Base-by-base conservation (phyloP, 30 jellyfish, hydroid and myxozoan species). In the Hydra vulgaris region DNA sequence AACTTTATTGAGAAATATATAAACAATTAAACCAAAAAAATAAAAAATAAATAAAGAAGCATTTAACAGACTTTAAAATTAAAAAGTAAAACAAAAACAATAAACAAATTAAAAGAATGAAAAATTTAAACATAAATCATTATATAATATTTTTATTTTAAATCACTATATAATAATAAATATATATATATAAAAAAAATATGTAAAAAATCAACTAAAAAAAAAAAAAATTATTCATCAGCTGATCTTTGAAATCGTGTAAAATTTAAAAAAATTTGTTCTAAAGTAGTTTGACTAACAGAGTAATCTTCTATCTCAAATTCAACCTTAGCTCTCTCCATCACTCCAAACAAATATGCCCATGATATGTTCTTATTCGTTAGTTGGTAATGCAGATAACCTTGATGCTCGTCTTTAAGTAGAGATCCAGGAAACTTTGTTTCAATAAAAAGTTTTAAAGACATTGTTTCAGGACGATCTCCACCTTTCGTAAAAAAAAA, bases 201-300 rank as follows among this genome's bases (percentile, higher is more conserved):
- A n/a, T n/a, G n/a, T n/a, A n/a, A n/a, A n/a, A n/a, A n/a, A n/a
- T n/a, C n/a, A n/a, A n/a, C n/a, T n/a, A n/a, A n/a, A n/a, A n/a
- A n/a, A n/a, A n/a, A n/a, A n/a, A 40, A 40, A 40, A 40, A 3
- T 40, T 40, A 40, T 3, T 40, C 61, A 68, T 86, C 94, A 68
- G 73, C 97, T 54, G 71, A 89, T 19, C 84, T 54, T 70, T 90
- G 97, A 17, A 70, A 71, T 66, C 73, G 66, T 7, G 97, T 92
- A 74, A 90, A 90, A 73, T 90, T 90, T 72, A 90, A 55, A 66
- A 90, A 90, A 18, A 90, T 94, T 78, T 90, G 97, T 27, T 90
- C 97, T 56, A 90, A 77, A 0, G 97, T 90, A n/a, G 97, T 90
- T 66, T 90, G 97, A 56, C 97, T 90, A 20, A 90, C 95, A 0